Percentiles rank a stretch among this genome's conserved stretches.
These are phyloP conservation scores for Trachelipus rathkii DNA, from an alignment of 1,140 invertebrate genomes.

Conservation along the genomic window DNA sequence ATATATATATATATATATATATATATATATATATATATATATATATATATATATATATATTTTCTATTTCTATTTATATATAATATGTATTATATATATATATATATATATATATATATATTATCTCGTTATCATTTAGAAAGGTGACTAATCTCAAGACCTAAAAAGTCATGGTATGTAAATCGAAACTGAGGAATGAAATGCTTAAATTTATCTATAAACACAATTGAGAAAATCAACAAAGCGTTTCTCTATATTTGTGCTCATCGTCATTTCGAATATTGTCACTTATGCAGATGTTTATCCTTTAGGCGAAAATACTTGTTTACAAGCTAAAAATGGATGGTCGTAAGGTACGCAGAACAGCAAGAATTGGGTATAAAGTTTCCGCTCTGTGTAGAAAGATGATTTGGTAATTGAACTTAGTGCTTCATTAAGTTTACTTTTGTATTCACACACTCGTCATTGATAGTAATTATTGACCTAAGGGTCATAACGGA, in stretches of 20 bases:
- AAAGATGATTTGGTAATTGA: too few species aligned
- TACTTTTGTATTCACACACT: too few species aligned
- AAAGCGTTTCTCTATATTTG: conserved; percentile 1
- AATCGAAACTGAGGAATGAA: neutral
- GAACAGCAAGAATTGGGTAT: neutral
- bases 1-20: too few species aligned
- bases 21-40: too few species aligned
- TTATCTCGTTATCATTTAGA: neutral
- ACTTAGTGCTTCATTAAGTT: too few species aligned
- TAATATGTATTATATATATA: too few species aligned
- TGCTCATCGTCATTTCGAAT: conserved; percentile 2
- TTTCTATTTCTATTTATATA: too few species aligned
- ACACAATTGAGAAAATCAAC: conserved; percentile 8
- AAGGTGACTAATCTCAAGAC: neutral
- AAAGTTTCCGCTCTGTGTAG: neutral
- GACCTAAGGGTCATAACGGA: too few species aligned
- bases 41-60: too few species aligned
- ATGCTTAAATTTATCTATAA: conserved; percentile 12
- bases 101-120: conserved; percentile 1
- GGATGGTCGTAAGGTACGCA: neutral
- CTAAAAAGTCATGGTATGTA: neutral
- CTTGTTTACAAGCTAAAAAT: neutral
- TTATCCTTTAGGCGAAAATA: neutral
- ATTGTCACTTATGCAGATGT: conserved; percentile 10
- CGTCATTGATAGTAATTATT: too few species aligned